phyloP scores from a whole-genome alignment of 2,888 invertebrate species.

The Nephrotoma guestfalica region DNA sequence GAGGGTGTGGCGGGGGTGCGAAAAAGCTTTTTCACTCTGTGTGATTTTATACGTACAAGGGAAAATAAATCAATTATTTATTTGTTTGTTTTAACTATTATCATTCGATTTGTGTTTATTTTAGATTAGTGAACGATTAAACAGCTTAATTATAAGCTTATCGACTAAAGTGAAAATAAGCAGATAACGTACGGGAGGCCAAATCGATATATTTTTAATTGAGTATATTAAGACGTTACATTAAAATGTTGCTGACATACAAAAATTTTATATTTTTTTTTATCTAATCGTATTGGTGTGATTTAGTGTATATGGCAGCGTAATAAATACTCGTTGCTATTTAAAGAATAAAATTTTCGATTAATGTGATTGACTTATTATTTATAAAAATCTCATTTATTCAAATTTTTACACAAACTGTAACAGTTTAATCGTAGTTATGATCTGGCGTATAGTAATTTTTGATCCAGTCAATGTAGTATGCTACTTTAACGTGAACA shows the following conservation, averaged over 20 bases:
- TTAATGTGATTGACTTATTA: too few relatives aligned
- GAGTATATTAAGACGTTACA: too few relatives aligned
- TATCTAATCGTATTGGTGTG: too few relatives aligned
- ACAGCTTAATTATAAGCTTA: background rate
- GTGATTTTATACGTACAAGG: background rate
- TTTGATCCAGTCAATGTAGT: conserved; percentile 30
- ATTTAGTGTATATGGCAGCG: too few relatives aligned
- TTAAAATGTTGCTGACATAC: too few relatives aligned
- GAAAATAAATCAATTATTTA: background rate
- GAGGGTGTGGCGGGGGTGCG: background rate
- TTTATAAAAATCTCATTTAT: background rate
- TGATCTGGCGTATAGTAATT: background rate
- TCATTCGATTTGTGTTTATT: background rate
- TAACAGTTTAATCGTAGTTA: background rate
- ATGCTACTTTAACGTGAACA: conserved; percentile 32
- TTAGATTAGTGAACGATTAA: background rate
- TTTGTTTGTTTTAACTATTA: background rate
- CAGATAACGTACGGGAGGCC: too few relatives aligned
- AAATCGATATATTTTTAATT: too few relatives aligned
- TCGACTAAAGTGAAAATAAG: too few relatives aligned
- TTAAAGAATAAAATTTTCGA: background rate
- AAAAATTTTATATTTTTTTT: too few relatives aligned
- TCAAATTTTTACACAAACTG: background rate
- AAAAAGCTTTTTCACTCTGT: background rate
- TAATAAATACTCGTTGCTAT: too few relatives aligned